Base-by-base conservation (phyloP, 2,888 invertebrate species). In the Torymus aiolomorphi region DNA sequence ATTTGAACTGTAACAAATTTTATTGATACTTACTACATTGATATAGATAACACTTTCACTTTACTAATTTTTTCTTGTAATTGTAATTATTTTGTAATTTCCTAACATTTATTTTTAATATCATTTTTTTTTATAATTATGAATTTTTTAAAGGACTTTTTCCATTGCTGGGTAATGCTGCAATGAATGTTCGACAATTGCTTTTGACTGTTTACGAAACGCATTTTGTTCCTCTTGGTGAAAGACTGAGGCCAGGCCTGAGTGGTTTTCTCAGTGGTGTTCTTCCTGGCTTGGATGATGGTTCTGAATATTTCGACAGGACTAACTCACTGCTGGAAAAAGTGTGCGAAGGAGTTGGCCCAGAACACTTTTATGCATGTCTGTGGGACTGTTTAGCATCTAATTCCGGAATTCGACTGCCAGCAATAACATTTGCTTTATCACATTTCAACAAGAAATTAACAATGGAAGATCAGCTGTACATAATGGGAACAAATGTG, bases 231-330 rank as follows among this genome's bases (percentile, higher is more conserved):
- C 96, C 96, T 14, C 91, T 97, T 83, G 95, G 96, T 57, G 94
- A 94, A 84, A 91, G 94, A 84, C 91, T 96, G 61, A 91, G 95
- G 76, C 97, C 97, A 8, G 96, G 96, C 0, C 91, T 97, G 52
- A 95, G 96, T 88, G 97, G 97, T 1, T 95, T 97, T 88, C 91
- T 98, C n/a, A 94, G 96, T 84, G 97, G 96, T 12, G 94, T 97
- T 66, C 91, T 97, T 80, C 95, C 96, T n/a, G 97, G 97, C 13
- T 92, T 97, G 81, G 97, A 97, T 88, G 95, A 95, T 87, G 96
- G 96, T 13, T 94, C 96, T 31, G 96, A 97, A 90, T 95, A 95
- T 89, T 95, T 94, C 90, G 95, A 96, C 80, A 92, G 94, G 85
- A 94, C 94, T 0, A 93, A 93, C 86, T 90, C 91, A 57, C 90